Percentiles rank a stretch among this genome's conserved stretches.
Conservation (phyloP, 2,797 vertebrate species). For the Sebastes trivittatus region DNA sequence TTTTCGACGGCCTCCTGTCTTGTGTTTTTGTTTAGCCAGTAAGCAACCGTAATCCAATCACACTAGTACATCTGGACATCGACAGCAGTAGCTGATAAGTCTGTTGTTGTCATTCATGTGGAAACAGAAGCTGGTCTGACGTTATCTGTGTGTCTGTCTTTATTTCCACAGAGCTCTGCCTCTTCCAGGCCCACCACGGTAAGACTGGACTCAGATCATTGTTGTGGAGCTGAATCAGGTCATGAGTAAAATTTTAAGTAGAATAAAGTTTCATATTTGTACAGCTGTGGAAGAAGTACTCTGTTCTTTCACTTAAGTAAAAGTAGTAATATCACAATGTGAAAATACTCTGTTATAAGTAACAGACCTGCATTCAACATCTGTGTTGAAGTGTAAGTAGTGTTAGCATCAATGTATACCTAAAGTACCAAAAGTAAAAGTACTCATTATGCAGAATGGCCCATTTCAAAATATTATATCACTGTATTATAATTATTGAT, state of each 20-base stretch:
- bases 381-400: not conserved
- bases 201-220: constrained; percentile 65
- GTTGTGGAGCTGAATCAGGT: not conserved
- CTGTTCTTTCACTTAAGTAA: not conserved
- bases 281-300: not conserved
- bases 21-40: constrained; percentile 21
- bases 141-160: constrained; percentile 64
- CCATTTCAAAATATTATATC: too few species aligned
- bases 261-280: not conserved
- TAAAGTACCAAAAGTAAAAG: not conserved
- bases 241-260: not conserved
- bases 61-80: constrained; percentile 24
- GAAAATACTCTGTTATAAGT: not conserved
- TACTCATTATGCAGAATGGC: not conserved
- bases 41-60: constrained; percentile 58
- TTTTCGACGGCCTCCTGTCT: not conserved
- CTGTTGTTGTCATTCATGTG: constrained; percentile 44
- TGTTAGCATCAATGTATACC: not conserved
- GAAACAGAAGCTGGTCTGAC: constrained; percentile 29
- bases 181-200: constrained; percentile 94
- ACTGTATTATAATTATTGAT: too few species aligned
- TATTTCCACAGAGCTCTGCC: constrained; percentile 88
- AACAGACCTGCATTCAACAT: not conserved
- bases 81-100: constrained; percentile 27
- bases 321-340: not conserved